phyloP scores from a whole-genome alignment of 2,113 vertebrate genomes.

The Kryptolebias marmoratus region DNA sequence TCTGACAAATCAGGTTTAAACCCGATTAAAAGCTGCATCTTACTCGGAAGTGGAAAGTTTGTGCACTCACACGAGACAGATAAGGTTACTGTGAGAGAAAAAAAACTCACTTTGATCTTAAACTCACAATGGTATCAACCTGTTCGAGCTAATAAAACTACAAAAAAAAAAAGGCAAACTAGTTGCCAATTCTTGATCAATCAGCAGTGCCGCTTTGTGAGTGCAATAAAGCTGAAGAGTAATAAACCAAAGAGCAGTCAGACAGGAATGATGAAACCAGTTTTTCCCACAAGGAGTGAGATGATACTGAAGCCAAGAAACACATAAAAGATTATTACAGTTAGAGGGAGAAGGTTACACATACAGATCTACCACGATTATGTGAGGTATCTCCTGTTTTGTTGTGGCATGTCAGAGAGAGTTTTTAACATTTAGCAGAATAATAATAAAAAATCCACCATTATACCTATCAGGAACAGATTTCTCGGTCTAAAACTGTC shows the following conservation, averaged over 20 bases:
- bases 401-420: not conserved
- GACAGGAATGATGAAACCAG: constrained; percentile 52
- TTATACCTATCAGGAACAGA: constrained; percentile 7
- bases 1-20: not conserved
- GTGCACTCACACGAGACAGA: constrained; percentile 16
- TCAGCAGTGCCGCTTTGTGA: constrained; percentile 49
- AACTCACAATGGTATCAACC: constrained; percentile 31
- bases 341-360: not conserved
- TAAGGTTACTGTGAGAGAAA: constrained; percentile 13
- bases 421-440: not conserved
- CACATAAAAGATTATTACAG: constrained; percentile 17
- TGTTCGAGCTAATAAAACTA: constrained; percentile 63
- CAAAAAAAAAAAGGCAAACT: constrained; percentile 56
- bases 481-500: constrained; percentile 12
- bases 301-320: constrained; percentile 45
- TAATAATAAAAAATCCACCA: constrained; percentile 28
- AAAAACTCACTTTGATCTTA: constrained; percentile 59
- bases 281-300: constrained; percentile 46
- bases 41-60: constrained; percentile 29
- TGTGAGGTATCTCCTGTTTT: not conserved
- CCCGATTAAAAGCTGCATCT: constrained; percentile 1
- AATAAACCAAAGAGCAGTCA: constrained; percentile 75
- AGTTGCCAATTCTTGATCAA: constrained; percentile 54
- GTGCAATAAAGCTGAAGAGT: constrained; percentile 64
- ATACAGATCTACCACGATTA: not conserved